A percentile compares a stretch with the other conserved stretches of the same genome.
phyloP scores from a whole-genome alignment of 2,888 invertebrate species.

The Heliconius erato region DNA sequence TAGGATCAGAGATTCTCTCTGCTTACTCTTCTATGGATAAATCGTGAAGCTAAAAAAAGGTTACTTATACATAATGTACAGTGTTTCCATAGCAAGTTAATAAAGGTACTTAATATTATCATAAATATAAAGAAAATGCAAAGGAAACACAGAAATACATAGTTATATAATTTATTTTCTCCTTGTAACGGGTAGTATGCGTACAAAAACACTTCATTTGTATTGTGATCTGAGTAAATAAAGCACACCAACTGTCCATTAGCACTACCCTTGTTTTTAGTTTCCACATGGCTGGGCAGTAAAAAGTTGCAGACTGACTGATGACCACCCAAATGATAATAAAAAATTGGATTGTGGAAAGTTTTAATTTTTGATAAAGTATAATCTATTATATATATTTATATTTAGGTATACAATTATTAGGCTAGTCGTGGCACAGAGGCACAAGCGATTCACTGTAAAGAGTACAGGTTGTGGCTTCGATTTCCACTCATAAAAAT shows the following conservation, averaged over 20 bases:
- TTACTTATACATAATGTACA: too few species aligned
- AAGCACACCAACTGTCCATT: neutral
- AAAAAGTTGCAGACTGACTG: constrained; percentile 19
- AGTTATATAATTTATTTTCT: neutral
- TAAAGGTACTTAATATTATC: neutral
- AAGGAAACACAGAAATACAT: neutral
- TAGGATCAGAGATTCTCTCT: neutral
- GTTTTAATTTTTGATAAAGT: neutral
- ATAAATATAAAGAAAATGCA: neutral
- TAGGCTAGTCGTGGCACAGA: too few species aligned
- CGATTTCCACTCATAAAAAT: too few species aligned
- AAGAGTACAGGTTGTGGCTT: too few species aligned
- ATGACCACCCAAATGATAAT: neutral
- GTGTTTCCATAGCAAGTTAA: too few species aligned
- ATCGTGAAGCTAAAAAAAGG: neutral
- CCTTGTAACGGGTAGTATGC: neutral
- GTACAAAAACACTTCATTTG: neutral
- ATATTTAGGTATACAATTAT: too few species aligned
- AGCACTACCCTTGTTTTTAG: constrained; percentile 14
- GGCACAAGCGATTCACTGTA: too few species aligned
- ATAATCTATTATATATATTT: neutral
- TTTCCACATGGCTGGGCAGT: neutral
- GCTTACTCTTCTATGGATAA: too few species aligned
- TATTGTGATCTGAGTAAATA: neutral
- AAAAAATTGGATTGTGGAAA: neutral